phyloP scores from a whole-genome alignment of 1,140 invertebrate species.

The Drosophila chauvacae region DNA sequence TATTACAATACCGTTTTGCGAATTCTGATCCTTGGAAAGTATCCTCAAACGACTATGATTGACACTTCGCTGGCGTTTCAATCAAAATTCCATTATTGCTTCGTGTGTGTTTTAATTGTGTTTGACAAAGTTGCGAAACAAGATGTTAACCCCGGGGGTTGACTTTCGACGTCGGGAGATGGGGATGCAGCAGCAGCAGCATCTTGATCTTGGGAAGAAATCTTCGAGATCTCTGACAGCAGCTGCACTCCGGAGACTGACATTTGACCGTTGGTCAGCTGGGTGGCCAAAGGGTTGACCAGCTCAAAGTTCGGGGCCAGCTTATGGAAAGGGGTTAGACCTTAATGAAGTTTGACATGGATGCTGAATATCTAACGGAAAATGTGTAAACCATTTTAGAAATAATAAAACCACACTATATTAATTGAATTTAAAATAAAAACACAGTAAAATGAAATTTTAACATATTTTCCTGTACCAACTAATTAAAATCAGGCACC shows the following conservation, averaged over 20 bases:
- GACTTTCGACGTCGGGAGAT: slow-evolving; percentile 16
- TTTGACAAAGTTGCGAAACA: slow-evolving; percentile 79
- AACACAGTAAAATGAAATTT: not conserved
- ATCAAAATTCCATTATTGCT: slow-evolving; percentile 70
- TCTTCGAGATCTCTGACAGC: slow-evolving; percentile 42
- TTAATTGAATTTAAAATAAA: not conserved
- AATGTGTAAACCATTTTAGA: not conserved
- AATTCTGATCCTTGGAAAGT: slow-evolving; percentile 45
- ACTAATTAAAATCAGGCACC: slow-evolving; percentile 34
- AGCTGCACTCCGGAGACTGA: slow-evolving; percentile 57
- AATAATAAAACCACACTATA: not conserved
- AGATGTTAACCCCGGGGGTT: slow-evolving; percentile 67
- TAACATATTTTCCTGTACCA: too few relatives aligned
- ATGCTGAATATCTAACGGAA: not conserved
- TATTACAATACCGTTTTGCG: slow-evolving; percentile 47
- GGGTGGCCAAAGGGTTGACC: slow-evolving; percentile 52
- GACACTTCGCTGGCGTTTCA: slow-evolving; percentile 72
- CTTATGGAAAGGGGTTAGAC: slow-evolving; percentile 28
- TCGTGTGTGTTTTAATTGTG: slow-evolving; percentile 63
- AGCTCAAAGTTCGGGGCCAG: slow-evolving; percentile 27
- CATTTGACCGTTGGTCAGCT: slow-evolving; percentile 75
- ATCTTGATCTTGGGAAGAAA: slow-evolving; percentile 24
- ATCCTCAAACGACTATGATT: slow-evolving; percentile 55
- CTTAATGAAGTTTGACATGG: slow-evolving; percentile 23
- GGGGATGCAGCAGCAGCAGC: slow-evolving; percentile 36